Base-by-base conservation (phyloP, 2,113 vertebrate genomes). In the Pteropus alecto region DNA sequence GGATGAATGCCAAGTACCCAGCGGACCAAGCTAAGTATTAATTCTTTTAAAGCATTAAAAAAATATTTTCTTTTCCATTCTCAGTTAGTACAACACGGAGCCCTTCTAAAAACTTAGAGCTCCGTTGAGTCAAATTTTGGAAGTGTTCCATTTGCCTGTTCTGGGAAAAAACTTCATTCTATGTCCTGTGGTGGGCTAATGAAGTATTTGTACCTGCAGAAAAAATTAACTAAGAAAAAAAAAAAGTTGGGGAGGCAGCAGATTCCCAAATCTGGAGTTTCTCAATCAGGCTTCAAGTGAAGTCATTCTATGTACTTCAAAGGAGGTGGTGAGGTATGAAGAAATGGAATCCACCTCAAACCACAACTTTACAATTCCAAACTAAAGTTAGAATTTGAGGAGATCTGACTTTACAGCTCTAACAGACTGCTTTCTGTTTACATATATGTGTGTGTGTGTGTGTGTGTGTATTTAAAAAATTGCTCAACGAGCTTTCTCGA, bases 301-400 rank as follows among this genome's bases (percentile, higher is more conserved):
- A 2, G 26, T 70, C n/a, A 10, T 16, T 9, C 33, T 26, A 15
- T 1, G 1, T 0, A 6, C 7, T 54, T 58, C 74, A 51, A 33
- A 22, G 0, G 1, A 28, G 41, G 13, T 9, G 43, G 15, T 12
- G 7, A 76, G 11, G 6, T 1, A 6, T 2, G 14, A 28, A 60
- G 14, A 51, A 33, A 19, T 58, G 38, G 86, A 58, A 38, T 35
- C 33, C 16, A 19, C 24, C 33, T 68, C 56, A 46, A 67, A 78
- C 24, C 0, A 0, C 7, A 46, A 33, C 24, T 77, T 78, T 0
- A 28, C 41, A 63, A 68, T 85, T 87, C 63, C n/a, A 73, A 35
- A 68, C 77, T 38, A 71, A 94, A 63, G 89, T 33, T 74, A 56
- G 30, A 41, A 71, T 43, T 15, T 35, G 43, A 67, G 46, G 35